Conservation (phyloP, 2,113 vertebrate genomes). For the Erinaceus europaeus region DNA sequence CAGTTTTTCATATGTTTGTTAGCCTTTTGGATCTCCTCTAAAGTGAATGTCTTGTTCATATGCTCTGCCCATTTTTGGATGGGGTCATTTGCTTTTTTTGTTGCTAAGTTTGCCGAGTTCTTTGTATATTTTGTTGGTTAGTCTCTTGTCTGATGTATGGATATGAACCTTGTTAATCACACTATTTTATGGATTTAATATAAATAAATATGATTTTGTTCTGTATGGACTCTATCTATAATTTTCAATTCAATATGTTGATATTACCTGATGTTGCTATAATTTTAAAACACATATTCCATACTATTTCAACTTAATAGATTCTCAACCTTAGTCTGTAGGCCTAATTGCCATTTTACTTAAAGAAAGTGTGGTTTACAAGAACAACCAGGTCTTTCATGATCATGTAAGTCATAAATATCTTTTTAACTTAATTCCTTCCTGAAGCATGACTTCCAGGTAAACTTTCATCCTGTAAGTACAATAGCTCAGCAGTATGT, state of each 20-base stretch:
- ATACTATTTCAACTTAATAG: not conserved
- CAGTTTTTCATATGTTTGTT: no score
- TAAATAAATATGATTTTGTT: not conserved
- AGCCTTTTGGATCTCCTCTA: no score
- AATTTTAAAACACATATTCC: not conserved
- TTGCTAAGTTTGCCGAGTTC: no score
- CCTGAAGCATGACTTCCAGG: not conserved
- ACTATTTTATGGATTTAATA: no score
- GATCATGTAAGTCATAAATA: not conserved
- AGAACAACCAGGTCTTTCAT: not conserved
- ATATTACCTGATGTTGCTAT: not conserved
- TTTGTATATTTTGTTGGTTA: no score
- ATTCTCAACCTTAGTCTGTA: not conserved
- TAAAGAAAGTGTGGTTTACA: not conserved
- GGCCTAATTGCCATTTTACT: not conserved
- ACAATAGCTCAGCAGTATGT: not conserved
- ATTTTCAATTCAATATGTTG: not conserved
- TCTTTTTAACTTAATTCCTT: not conserved
- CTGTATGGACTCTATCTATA: not conserved
- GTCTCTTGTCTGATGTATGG: no score
- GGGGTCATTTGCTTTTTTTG: no score
- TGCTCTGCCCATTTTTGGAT: no score
- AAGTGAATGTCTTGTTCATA: no score
- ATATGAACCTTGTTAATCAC: no score
- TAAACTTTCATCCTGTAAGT: not conserved